Percentiles rank a stretch among this genome's conserved stretches.
phyloP scores from a whole-genome alignment of 1,140 invertebrate genomes.

The Aleiodes sp. region DNA sequence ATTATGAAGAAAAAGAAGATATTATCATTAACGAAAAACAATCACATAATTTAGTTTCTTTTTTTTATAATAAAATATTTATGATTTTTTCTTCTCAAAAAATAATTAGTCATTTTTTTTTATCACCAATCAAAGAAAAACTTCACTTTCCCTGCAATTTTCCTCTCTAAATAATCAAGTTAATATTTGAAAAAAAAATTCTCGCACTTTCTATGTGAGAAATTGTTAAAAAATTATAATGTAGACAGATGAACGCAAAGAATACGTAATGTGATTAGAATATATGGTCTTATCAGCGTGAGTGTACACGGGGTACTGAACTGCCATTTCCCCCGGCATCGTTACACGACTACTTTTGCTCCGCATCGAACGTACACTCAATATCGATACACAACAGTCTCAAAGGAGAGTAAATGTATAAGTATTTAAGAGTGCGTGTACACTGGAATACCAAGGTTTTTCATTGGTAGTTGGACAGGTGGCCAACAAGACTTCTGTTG shows the following conservation, averaged over 20 bases:
- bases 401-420: constrained; percentile 13
- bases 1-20: background rate
- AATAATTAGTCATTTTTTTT: too few relatives aligned
- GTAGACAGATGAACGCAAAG: background rate
- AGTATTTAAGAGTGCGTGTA: constrained; percentile 20
- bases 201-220: too few relatives aligned
- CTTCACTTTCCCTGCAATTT: too few relatives aligned
- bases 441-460: background rate
- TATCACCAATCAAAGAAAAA: too few relatives aligned
- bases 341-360: constrained; percentile 31
- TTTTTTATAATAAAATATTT: too few relatives aligned
- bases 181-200: background rate
- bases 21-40: background rate
- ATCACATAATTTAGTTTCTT: too few relatives aligned
- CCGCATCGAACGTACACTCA: constrained; percentile 40
- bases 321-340: constrained; percentile 39
- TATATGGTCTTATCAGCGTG: constrained; percentile 56
- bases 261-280: constrained; percentile 43
- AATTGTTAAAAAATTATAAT: background rate
- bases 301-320: constrained; percentile 57
- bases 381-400: background rate
- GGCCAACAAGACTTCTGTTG: constrained; percentile 53
- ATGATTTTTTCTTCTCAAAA: too few relatives aligned
- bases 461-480: constrained; percentile 54
- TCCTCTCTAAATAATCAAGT: too few relatives aligned